A percentile compares a stretch with the other conserved stretches of the same genome.
These are phyloP conservation scores for Dendrocincla fuliginosa DNA, from an alignment of 2,797 vertebrate genomes.

Conservation along the genomic window DNA sequence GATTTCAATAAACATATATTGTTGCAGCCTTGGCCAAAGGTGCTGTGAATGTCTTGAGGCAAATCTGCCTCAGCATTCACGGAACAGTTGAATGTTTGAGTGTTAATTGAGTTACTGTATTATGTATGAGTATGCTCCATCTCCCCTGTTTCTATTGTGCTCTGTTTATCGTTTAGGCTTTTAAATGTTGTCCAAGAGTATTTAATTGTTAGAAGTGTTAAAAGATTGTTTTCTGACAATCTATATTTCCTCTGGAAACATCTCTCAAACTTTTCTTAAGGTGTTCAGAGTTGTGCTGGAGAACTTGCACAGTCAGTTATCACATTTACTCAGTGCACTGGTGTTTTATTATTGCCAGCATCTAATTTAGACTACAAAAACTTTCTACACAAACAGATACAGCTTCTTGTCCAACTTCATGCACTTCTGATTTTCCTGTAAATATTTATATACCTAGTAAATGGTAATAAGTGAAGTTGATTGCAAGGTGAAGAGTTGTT, in stretches of 20 bases:
- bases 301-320: neutral
- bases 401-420: neutral
- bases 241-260: neutral
- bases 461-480: neutral
- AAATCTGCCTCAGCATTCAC: constrained; percentile 12
- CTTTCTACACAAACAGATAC: neutral
- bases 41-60: constrained; percentile 67
- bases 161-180: neutral
- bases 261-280: neutral
- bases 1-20: constrained; percentile 72
- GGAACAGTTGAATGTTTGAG: neutral
- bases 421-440: neutral
- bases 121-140: neutral
- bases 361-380: neutral
- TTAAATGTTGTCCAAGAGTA: neutral
- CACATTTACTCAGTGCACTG: neutral
- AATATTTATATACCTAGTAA: neutral
- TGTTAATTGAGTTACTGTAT: neutral
- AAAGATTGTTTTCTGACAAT: neutral
- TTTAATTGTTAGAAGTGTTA: neutral
- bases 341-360: neutral
- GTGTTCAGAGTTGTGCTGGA: neutral
- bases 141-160: neutral
- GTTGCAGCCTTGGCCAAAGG: constrained; percentile 59
- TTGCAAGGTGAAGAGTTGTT: neutral